A percentile compares a stretch with the other conserved stretches of the same genome.
Evolutionary conservation across 1,140 invertebrate species (phyloP).

Genomic region (Megalonaias nervosa): DNA sequence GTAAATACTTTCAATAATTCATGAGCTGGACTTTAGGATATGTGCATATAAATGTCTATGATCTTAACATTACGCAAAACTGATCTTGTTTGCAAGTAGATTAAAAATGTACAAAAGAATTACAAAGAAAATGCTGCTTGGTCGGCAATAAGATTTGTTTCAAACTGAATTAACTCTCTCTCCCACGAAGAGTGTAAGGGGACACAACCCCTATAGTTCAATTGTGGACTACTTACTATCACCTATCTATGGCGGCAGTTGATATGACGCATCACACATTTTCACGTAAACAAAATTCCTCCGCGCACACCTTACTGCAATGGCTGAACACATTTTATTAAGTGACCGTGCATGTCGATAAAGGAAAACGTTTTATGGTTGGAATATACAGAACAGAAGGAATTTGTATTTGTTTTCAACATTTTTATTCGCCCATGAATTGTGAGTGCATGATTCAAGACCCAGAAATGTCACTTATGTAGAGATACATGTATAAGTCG

Average conservation of each 20-base stretch:
- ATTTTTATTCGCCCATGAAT: background rate
- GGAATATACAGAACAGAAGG: background rate
- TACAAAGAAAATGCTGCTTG: too few relatives aligned
- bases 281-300: slow-evolving; percentile 35
- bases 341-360: background rate
- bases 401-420: background rate
- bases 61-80: too few relatives aligned
- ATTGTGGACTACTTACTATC: background rate
- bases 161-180: too few relatives aligned
- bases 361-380: background rate
- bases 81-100: too few relatives aligned
- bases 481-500: background rate
- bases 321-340: slow-evolving; percentile 17
- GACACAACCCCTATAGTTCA: too few relatives aligned
- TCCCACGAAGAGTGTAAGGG: too few relatives aligned
- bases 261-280: background rate
- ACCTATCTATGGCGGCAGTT: background rate
- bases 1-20: too few relatives aligned
- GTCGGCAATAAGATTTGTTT: too few relatives aligned
- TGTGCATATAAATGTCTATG: too few relatives aligned
- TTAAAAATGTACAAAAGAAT: too few relatives aligned
- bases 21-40: too few relatives aligned
- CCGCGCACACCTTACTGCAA: slow-evolving; percentile 34
- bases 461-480: background rate
- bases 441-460: background rate